Evolutionary conservation across 2,797 vertebrate genomes (phyloP).

Genomic region (Pelochelys cantorii): DNA sequence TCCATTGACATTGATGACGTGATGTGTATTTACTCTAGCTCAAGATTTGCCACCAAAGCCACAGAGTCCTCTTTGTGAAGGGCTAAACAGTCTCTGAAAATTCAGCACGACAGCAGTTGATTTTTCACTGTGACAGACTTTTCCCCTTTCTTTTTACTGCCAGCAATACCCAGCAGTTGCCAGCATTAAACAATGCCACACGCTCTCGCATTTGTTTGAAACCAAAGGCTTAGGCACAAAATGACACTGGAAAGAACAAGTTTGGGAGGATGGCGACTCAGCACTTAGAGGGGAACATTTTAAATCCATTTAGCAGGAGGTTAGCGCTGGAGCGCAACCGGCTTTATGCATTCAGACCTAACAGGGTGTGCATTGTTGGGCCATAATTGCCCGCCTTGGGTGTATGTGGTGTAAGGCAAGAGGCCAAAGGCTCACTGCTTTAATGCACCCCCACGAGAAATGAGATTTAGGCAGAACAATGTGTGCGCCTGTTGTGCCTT

Average conservation of each 20-base stretch:
- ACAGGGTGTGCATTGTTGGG: slow-evolving; percentile 60
- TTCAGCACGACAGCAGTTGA: background rate
- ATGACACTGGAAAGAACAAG: background rate
- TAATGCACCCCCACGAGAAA: slow-evolving; percentile 51
- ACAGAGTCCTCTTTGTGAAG: background rate
- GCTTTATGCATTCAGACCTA: slow-evolving; percentile 40
- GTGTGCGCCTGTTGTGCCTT: slow-evolving; percentile 62
- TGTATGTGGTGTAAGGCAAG: slow-evolving; percentile 43
- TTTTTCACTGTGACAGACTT: slow-evolving; percentile 1
- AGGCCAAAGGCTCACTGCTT: slow-evolving; percentile 50
- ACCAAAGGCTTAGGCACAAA: background rate
- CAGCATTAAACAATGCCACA: background rate
- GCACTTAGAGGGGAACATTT: slow-evolving; percentile 33
- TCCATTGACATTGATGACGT: accelerated
- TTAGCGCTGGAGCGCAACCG: slow-evolving; percentile 35
- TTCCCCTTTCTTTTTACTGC: background rate
- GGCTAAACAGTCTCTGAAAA: background rate
- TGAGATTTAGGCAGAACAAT: slow-evolving; percentile 66
- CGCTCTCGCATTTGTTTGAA: background rate
- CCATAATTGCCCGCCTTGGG: slow-evolving; percentile 35
- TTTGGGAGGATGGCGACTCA: background rate
- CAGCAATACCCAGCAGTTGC: background rate
- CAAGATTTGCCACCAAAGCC: background rate
- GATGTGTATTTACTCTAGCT: background rate
- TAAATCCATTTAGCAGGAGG: slow-evolving; percentile 35